phyloP scores from a whole-genome alignment of 2,797 vertebrate species.

The Phalanger gymnotis region DNA sequence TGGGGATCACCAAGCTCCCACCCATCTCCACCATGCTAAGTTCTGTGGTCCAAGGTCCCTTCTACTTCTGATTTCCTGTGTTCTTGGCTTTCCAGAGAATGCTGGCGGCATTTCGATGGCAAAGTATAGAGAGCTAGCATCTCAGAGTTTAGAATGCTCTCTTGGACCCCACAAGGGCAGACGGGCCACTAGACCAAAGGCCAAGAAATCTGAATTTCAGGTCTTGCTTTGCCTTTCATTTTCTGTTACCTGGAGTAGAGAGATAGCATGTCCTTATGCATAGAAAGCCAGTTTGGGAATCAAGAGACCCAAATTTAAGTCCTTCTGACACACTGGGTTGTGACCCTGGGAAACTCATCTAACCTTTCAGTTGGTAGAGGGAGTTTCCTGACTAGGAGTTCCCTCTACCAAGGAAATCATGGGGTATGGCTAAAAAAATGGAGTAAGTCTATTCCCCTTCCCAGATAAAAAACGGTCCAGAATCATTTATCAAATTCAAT shows the following conservation, averaged over 20 bases:
- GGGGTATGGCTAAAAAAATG: background rate
- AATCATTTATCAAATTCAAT: background rate
- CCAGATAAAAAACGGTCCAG: background rate
- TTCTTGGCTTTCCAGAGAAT: background rate
- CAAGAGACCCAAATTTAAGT: background rate
- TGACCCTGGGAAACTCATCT: background rate
- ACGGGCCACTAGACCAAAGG: background rate
- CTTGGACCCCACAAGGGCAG: background rate
- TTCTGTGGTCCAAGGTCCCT: background rate
- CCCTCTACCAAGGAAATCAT: background rate
- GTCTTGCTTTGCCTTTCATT: background rate
- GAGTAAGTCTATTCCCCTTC: background rate
- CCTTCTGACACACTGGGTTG: background rate
- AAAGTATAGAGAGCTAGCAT: background rate
- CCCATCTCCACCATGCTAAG: background rate
- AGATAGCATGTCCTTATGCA: background rate
- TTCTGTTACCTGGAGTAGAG: background rate
- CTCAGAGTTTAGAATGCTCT: background rate
- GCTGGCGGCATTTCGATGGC: no score
- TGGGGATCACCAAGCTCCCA: background rate
- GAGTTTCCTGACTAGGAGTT: background rate
- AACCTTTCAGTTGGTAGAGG: background rate
- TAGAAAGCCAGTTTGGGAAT: background rate
- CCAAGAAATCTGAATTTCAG: background rate
- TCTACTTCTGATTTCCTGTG: background rate